phyloP scores from a whole-genome alignment of 2,888 invertebrate species.

The Mesochorus sp. region DNA sequence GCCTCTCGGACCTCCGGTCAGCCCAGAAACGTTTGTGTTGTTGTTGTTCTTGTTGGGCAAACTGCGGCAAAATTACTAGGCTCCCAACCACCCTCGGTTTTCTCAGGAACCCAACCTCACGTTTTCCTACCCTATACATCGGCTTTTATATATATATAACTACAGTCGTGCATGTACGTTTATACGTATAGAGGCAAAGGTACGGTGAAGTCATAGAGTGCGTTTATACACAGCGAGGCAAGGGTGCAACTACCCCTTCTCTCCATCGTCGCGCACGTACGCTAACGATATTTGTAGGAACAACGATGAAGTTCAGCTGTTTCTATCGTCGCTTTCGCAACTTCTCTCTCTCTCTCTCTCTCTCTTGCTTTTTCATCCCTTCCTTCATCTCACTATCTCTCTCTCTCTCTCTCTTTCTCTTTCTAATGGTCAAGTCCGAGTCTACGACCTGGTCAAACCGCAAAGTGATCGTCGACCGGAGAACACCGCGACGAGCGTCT shows the following conservation, averaged over 20 bases:
- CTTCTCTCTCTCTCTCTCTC: slow-evolving; percentile 63
- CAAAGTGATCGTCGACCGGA: slow-evolving; percentile 77
- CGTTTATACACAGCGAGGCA: slow-evolving; percentile 31
- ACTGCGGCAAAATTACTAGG: slow-evolving; percentile 79
- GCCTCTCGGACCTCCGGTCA: slow-evolving; percentile 59
- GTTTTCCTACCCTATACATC: slow-evolving; percentile 11
- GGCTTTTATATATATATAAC: slow-evolving; percentile 30
- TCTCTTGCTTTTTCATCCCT: slow-evolving; percentile 63
- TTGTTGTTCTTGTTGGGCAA: slow-evolving; percentile 76
- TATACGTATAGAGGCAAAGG: slow-evolving; percentile 35
- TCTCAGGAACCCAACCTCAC: slow-evolving; percentile 48
- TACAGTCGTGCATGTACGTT: slow-evolving; percentile 22
- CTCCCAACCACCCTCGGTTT: slow-evolving; percentile 60
- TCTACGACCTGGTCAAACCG: slow-evolving; percentile 74
- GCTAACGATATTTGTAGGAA: slow-evolving; percentile 80
- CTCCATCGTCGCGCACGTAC: slow-evolving; percentile 61
- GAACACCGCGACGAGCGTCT: slow-evolving; percentile 41
- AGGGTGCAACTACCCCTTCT: slow-evolving; percentile 38
- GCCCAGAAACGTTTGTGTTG: slow-evolving; percentile 70
- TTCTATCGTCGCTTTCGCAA: slow-evolving; percentile 55
- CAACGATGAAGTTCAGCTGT: slow-evolving; percentile 71
- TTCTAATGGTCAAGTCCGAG: slow-evolving; percentile 78
- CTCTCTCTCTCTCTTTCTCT: slow-evolving; percentile 63
- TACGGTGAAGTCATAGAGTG: slow-evolving; percentile 43
- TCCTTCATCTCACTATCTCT: slow-evolving; percentile 66